Base-by-base conservation (phyloP, 2,113 vertebrate genomes). In the Alaudala cheleensis region DNA sequence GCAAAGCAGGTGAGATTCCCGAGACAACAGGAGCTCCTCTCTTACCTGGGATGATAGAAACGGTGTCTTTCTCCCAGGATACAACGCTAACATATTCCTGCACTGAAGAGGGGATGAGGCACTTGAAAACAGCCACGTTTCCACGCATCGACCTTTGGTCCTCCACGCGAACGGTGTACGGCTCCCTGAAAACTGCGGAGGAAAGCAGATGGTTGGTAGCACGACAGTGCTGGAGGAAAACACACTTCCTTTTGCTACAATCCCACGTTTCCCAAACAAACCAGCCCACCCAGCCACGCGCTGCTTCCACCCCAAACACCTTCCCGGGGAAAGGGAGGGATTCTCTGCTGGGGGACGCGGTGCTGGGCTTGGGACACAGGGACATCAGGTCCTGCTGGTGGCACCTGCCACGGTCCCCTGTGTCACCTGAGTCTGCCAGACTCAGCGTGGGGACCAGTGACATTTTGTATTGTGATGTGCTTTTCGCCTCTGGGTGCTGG, bases 71-170 rank as follows among this genome's bases (percentile, higher is more conserved):
- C 97, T 99, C 99, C 99, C 99, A 99, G 98, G 99, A 99, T 96
- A 99, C 99, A 37, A 99, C 99, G 21, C 99, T 99, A 97, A 99
- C 99, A 0, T 99, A 99, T 98, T 99, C 99, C 98, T 99, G 99
- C 98, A 99, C 99, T 78, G 99, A 99, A 24, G 98, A 98, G 73
- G 99, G 99, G 98, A 99, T 99, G 99, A 99, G 99, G 99, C 99
- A 99, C 99, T 99, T 99, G 98, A 99, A 99, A 94, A 99, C 99
- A 91, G 99, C 99, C 98, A 99, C 99, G 97, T 99, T 99, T 97
- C 99, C 99, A 98, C 99, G 99, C 99, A 99, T 99, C 81, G 99
- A 99, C 97, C 99, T 98, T 98, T 99, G 99, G 98, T 99, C 99
- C 93, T 99, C 99, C 98, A 99, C 99, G 92, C 99, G 98, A 92